These are phyloP conservation scores for Perca flavescens DNA, from an alignment of 2,113 vertebrate species.

Conservation along the genomic window DNA sequence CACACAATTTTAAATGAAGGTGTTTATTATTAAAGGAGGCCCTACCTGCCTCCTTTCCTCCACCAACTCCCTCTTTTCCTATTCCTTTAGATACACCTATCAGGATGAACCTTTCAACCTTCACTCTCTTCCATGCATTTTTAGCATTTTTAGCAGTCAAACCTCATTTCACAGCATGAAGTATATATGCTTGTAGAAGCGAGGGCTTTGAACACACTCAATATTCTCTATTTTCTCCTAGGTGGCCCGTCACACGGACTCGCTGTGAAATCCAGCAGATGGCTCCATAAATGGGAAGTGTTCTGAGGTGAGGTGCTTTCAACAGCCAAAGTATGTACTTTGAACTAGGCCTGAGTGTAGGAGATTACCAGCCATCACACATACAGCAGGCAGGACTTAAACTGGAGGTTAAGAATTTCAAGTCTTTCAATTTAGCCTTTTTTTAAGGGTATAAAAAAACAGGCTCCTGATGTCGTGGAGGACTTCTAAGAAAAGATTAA, in stretches of 20 bases:
- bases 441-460: conserved; percentile 38
- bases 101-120: conserved; percentile 39
- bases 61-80: background rate
- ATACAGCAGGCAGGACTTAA: conserved; percentile 13
- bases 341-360: conserved; percentile 33
- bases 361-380: conserved; percentile 42
- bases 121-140: conserved; percentile 30
- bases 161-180: conserved; percentile 57
- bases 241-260: conserved; percentile 34
- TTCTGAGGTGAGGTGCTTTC: conserved; percentile 48
- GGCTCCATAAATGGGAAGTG: conserved; percentile 57
- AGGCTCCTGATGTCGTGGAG: conserved; percentile 16
- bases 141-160: conserved; percentile 59
- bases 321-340: conserved; percentile 50
- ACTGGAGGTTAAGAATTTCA: conserved; percentile 33
- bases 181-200: conserved; percentile 11
- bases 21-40: too few species aligned
- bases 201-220: conserved; percentile 52
- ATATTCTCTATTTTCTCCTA: conserved; percentile 44
- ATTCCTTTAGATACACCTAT: conserved; percentile 26
- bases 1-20: too few species aligned
- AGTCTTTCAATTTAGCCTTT: conserved; percentile 11
- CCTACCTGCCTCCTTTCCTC: background rate
- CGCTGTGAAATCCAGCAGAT: conserved; percentile 65
- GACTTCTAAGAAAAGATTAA: conserved; percentile 11